A percentile compares a stretch with the other conserved stretches of the same genome.
phyloP scores from a whole-genome alignment of 2,888 invertebrate genomes.

The Dermolepida albohirtum region DNA sequence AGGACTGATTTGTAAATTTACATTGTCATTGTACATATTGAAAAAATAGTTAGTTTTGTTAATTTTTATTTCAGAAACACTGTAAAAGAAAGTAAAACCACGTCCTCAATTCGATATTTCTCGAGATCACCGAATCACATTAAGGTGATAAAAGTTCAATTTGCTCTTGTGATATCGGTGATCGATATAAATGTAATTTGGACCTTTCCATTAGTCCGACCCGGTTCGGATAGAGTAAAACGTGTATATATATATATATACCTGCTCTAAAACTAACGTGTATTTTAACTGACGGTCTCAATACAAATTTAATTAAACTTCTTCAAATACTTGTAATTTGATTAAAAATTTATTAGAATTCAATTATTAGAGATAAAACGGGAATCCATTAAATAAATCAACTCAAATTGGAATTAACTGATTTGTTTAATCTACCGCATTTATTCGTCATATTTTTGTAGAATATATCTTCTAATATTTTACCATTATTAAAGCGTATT shows the following conservation, averaged over 20 bases:
- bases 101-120: conserved; percentile 1
- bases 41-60: too few relatives aligned
- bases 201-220: conserved; percentile 29
- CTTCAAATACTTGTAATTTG: neutral
- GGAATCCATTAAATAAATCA: conserved; percentile 1
- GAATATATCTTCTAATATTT: too few relatives aligned
- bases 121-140: conserved; percentile 10
- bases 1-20: too few relatives aligned
- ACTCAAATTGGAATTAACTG: too few relatives aligned
- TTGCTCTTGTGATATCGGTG: conserved; percentile 21
- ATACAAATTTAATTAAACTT: too few relatives aligned
- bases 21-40: too few relatives aligned
- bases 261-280: neutral
- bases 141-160: conserved; percentile 30
- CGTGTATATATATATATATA: too few relatives aligned
- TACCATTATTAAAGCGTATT: too few relatives aligned
- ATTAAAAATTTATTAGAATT: conserved; percentile 13
- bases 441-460: too few relatives aligned
- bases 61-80: too few relatives aligned
- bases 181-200: conserved; percentile 36
- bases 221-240: neutral
- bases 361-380: neutral
- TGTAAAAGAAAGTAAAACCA: too few relatives aligned
- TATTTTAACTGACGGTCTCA: neutral
- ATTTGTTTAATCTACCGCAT: too few relatives aligned